Evolutionary conservation across 1,140 invertebrate genomes (phyloP).

Genomic region (Microplitis mediator): DNA sequence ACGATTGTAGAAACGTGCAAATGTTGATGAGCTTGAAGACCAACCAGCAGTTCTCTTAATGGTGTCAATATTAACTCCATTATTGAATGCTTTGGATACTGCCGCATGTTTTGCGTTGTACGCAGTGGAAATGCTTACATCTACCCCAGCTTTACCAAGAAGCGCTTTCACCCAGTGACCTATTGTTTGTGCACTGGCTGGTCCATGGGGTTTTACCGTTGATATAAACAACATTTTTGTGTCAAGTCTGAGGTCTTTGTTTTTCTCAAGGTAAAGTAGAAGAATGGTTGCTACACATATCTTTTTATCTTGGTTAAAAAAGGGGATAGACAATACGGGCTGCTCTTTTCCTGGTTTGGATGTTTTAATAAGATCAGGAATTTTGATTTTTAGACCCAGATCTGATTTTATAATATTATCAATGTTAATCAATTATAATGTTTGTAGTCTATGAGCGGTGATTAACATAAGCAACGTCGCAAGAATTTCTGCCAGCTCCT

Average conservation of each 20-base stretch:
- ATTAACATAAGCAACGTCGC: constrained; percentile 6
- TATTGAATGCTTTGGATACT: not conserved
- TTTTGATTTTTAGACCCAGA: constrained; percentile 13
- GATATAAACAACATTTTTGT: not conserved
- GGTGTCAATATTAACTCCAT: not conserved
- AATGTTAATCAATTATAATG: constrained; percentile 20
- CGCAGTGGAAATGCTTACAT: not conserved
- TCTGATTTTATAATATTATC: constrained; percentile 12
- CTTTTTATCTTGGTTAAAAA: not conserved
- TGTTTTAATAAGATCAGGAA: constrained; percentile 24
- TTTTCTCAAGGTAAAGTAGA: not conserved
- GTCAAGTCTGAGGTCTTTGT: not conserved
- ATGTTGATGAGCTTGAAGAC: not conserved
- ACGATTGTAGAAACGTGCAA: constrained; percentile 6
- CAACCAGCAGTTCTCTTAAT: constrained; percentile 6
- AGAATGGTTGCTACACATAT: constrained; percentile 13
- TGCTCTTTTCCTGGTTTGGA: constrained; percentile 11
- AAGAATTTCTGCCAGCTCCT: constrained; percentile 11
- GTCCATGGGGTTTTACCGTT: not conserved
- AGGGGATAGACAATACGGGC: constrained; percentile 7
- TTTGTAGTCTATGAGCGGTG: constrained; percentile 28
- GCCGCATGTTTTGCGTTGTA: constrained; percentile 7
- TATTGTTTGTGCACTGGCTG: not conserved
- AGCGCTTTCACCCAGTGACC: constrained; percentile 1
- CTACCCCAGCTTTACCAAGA: not conserved